Evolutionary conservation across 2,797 vertebrate species (phyloP).

Genomic region (Galaxias olidus): DNA sequence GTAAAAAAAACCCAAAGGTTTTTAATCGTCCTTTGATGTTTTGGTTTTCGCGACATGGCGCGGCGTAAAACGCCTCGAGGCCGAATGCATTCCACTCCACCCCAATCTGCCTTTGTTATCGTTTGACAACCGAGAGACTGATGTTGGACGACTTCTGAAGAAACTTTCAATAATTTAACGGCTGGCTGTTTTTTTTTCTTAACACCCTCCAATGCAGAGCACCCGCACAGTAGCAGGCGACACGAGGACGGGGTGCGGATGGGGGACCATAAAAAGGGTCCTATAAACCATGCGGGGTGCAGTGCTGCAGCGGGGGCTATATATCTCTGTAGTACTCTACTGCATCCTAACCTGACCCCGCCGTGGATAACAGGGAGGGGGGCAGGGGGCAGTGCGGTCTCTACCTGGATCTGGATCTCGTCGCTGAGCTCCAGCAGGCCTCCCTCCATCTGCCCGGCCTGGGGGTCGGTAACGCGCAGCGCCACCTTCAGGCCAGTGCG

Average conservation of each 20-base stretch:
- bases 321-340: neutral
- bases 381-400: slow-evolving; percentile 12
- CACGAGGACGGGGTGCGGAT: neutral
- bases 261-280: neutral
- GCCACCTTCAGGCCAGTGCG: slow-evolving; percentile 78
- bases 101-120: neutral
- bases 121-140: neutral
- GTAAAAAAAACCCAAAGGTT: slow-evolving; percentile 27
- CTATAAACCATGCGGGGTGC: neutral
- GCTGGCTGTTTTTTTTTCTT: no score
- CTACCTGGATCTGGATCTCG: slow-evolving; percentile 84
- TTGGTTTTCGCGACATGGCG: slow-evolving; percentile 39
- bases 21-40: slow-evolving; percentile 53
- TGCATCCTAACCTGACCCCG: neutral
- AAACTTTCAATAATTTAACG: neutral
- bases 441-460: slow-evolving; percentile 62
- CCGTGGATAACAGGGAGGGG: neutral
- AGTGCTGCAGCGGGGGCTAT: neutral
- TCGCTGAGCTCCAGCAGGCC: slow-evolving; percentile 70
- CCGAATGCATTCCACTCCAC: slow-evolving; percentile 37
- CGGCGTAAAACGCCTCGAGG: slow-evolving; percentile 53
- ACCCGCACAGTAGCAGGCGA: neutral
- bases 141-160: slow-evolving; percentile 31
- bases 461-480: slow-evolving; percentile 60
- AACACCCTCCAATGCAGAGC: neutral